Evolutionary conservation across 1,140 invertebrate genomes (phyloP), one percentile per base, ranked within the genome.

Genomic region (Drosophila fuyamai): DNA sequence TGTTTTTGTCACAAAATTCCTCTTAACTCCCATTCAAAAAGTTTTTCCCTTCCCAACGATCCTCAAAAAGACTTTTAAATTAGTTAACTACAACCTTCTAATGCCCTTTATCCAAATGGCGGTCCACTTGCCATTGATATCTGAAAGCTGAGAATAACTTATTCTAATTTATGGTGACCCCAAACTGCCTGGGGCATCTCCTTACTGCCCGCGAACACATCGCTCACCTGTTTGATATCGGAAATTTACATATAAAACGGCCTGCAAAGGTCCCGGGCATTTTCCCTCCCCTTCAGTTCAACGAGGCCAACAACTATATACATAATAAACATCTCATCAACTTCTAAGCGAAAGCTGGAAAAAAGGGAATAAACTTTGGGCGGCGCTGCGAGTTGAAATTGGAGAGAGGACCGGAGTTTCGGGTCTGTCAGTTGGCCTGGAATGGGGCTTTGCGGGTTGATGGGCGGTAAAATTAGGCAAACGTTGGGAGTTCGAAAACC

Each of bases 321-420:
- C 81, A 84, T 84, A 84, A 84, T 85, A 85, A 84, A 81, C 77
- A 84, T 84, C 72, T 84, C 81, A 84, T 84, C 77, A 85, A 59
- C 63, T 79, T 76, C 41, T 53, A 56, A 76, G 72, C 46, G 48
- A 57, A 29, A 29, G 40, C 46, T 13, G 16, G 5, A 58, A 56
- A 60, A 57, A 38, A 43, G 48, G 9, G 43, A 58, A 75, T 40
- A 32, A 56, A 58, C 53, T 58, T 76, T 5, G 44, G 36, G 12
- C 4, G 4, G 9, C 9, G 36, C 36, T 50, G 50, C 60, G 55
- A 63, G 40, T 46, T 60, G 44, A 46, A 27, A 53, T 35, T 73
- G 59, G n/a, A 16, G 46, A 46, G 48, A 14, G 29, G 7, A n/a
- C 8, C 27, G 5, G n/a, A 14, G 1, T 32, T 32, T 51, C 12